A percentile compares a stretch with the other conserved stretches of the same genome.
Evolutionary conservation across 2,797 vertebrate species (phyloP).

Genomic region (Synanceia verrucosa): DNA sequence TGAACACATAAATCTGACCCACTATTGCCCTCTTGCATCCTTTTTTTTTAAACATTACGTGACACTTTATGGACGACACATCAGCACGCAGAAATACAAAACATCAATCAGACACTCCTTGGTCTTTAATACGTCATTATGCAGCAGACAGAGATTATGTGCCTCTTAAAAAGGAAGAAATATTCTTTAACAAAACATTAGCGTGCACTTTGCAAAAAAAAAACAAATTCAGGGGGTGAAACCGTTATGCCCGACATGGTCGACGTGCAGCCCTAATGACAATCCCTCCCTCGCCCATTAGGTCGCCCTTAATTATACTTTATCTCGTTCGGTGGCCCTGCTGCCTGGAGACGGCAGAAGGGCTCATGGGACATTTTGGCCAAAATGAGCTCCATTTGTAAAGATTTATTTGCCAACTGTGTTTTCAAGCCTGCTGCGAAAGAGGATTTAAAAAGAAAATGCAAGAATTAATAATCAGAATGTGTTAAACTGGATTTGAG

Average conservation of each 20-base stretch:
- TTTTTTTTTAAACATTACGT: neutral
- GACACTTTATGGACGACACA: neutral
- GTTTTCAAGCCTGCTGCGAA: neutral
- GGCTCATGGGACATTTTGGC: conserved; percentile 50
- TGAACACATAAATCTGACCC: conserved; percentile 4
- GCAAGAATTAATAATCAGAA: too few relatives aligned
- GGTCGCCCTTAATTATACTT: conserved; percentile 60
- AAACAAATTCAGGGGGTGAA: neutral
- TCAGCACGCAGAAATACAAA: neutral
- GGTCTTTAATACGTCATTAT: neutral
- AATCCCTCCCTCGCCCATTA: conserved; percentile 65
- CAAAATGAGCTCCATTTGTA: conserved; percentile 40
- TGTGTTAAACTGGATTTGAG: neutral
- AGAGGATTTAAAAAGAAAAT: neutral
- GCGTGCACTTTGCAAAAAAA: neutral
- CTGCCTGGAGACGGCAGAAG: conserved; percentile 7
- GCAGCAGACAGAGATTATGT: neutral
- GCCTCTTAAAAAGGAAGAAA: conserved; percentile 15
- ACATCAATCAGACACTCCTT: neutral
- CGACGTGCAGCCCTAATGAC: conserved; percentile 63
- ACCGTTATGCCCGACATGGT: conserved; percentile 45
- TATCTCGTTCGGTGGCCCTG: conserved; percentile 51
- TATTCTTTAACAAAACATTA: conserved; percentile 1
- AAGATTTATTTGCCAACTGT: conserved; percentile 22
- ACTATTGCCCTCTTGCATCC: neutral